Evolutionary conservation across 2,888 invertebrate genomes (phyloP).

Genomic region (Psylliodes chrysocephalus): DNA sequence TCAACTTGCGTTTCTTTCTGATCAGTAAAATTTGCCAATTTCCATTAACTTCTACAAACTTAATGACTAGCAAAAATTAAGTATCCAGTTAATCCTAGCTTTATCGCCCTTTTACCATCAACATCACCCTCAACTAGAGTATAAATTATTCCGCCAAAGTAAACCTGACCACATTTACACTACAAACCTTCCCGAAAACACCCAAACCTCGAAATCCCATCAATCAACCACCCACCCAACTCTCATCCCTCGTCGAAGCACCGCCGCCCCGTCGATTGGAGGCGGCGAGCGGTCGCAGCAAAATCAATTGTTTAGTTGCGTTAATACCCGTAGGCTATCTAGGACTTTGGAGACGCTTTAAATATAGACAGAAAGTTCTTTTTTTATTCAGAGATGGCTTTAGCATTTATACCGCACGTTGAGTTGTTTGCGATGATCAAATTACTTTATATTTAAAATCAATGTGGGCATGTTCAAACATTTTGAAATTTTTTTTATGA

Average conservation of each 20-base stretch:
- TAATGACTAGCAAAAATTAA: conserved; percentile 12
- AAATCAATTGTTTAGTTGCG: conserved; percentile 54
- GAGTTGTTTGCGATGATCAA: too few relatives aligned
- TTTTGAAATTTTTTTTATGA: too few relatives aligned
- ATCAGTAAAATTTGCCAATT: neutral
- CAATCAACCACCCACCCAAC: conserved; percentile 35
- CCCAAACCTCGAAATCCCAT: conserved; percentile 29
- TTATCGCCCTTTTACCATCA: conserved; percentile 7
- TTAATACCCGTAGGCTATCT: conserved; percentile 50
- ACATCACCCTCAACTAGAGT: neutral
- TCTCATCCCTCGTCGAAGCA: neutral
- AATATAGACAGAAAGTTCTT: neutral
- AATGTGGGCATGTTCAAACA: too few relatives aligned
- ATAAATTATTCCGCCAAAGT: conserved; percentile 29
- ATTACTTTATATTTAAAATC: too few relatives aligned
- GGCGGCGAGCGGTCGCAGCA: conserved; percentile 30
- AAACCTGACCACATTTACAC: conserved; percentile 27
- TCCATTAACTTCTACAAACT: conserved; percentile 1
- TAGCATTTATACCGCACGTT: too few relatives aligned
- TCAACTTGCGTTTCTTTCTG: too few relatives aligned
- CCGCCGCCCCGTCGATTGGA: conserved; percentile 14
- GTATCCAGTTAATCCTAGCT: conserved; percentile 1
- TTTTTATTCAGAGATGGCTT: neutral
- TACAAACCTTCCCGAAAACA: conserved; percentile 28
- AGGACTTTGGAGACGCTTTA: conserved; percentile 28